phyloP scores from a whole-genome alignment of 2,888 invertebrate genomes.

The Oeneis ivallda region DNA sequence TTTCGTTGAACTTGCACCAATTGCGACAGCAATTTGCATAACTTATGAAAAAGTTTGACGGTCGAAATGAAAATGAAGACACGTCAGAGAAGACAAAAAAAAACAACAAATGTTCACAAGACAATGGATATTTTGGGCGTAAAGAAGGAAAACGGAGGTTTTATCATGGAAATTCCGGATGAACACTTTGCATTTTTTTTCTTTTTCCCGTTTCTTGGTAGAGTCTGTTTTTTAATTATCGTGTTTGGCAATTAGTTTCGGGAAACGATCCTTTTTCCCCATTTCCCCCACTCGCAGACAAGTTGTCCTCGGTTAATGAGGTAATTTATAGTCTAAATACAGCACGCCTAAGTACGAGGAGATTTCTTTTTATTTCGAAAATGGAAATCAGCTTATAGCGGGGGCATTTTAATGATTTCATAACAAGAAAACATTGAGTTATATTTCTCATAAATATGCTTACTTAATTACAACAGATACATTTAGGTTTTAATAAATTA shows the following conservation, averaged over 20 bases:
- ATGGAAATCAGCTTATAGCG: constrained; percentile 17
- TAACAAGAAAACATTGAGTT: neutral
- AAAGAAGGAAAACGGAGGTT: constrained; percentile 73
- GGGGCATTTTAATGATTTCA: constrained; percentile 7
- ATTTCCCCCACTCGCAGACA: constrained; percentile 60
- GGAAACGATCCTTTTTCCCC: constrained; percentile 73
- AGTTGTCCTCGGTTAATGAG: constrained; percentile 76
- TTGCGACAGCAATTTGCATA: constrained; percentile 78
- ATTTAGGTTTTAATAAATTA: neutral
- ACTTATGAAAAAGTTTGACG: constrained; percentile 77
- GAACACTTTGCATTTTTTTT: constrained; percentile 79
- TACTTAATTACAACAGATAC: neutral
- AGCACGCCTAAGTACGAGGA: constrained; percentile 25
- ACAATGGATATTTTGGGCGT: constrained; percentile 79
- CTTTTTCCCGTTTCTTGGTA: constrained; percentile 67
- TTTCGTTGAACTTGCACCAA: too few relatives aligned
- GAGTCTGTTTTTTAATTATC: constrained; percentile 81
- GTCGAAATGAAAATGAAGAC: constrained; percentile 76
- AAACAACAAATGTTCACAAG: constrained; percentile 63
- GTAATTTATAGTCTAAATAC: constrained; percentile 69
- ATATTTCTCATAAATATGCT: neutral
- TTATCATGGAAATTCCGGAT: constrained; percentile 79
- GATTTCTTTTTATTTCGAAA: constrained; percentile 25
- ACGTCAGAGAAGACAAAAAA: constrained; percentile 73
- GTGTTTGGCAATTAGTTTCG: constrained; percentile 81